A percentile compares a stretch with the other conserved stretches of the same genome.
These are phyloP conservation scores for Stomatorhinus ivindoensis DNA, from an alignment of 2,113 vertebrate genomes.

Conservation along the genomic window DNA sequence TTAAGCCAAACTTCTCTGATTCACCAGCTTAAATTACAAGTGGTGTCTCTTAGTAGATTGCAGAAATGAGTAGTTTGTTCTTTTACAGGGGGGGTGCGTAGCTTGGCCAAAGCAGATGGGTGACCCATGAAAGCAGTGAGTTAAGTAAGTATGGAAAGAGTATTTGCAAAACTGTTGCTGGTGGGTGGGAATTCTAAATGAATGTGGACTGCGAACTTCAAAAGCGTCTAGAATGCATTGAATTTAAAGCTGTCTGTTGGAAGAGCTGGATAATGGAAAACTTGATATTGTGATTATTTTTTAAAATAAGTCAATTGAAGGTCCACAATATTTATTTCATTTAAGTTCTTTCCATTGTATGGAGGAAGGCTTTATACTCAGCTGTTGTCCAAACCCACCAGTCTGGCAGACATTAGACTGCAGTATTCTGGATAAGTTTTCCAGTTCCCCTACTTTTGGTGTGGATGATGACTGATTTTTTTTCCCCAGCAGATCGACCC, in stretches of 20 bases:
- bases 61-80: background rate
- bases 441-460: background rate
- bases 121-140: background rate
- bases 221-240: too few species aligned
- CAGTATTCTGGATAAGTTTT: background rate
- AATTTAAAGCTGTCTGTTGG: too few species aligned
- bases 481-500: conserved; percentile 44
- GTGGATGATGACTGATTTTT: conserved; percentile 32
- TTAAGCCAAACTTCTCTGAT: conserved; percentile 42
- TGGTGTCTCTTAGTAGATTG: background rate
- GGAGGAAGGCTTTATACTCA: background rate
- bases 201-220: too few species aligned
- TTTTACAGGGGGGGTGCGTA: background rate
- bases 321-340: too few species aligned
- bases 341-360: too few species aligned
- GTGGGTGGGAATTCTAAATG: background rate
- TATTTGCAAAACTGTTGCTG: background rate
- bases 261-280: too few species aligned
- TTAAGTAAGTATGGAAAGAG: background rate
- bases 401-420: background rate
- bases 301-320: too few species aligned
- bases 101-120: background rate
- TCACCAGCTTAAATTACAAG: background rate
- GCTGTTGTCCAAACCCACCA: background rate
- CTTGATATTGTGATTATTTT: too few species aligned